Conservation (phyloP, 1,140 invertebrate genomes). For the Laupala kohalensis region DNA sequence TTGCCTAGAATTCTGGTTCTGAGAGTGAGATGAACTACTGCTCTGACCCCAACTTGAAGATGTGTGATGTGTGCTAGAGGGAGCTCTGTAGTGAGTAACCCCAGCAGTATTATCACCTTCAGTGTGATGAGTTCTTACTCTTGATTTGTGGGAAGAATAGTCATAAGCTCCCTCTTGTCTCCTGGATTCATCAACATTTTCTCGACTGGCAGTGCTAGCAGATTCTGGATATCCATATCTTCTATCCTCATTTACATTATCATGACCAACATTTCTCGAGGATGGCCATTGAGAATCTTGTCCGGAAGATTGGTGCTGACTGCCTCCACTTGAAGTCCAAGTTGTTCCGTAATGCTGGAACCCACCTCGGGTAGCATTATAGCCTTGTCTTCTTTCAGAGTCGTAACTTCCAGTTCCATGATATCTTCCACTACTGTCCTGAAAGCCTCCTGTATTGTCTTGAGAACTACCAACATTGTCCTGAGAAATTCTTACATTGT, state of each 20-base stretch:
- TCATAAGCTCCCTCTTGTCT: too few species aligned
- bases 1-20: not conserved
- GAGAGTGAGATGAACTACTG: not conserved
- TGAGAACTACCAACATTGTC: not conserved
- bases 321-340: not conserved
- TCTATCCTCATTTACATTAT: not conserved
- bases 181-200: too few species aligned
- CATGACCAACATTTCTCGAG: not conserved
- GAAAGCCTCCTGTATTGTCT: slow-evolving; percentile 1
- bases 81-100: not conserved
- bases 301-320: not conserved
- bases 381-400: not conserved
- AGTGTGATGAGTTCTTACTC: not conserved
- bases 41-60: not conserved
- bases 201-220: too few species aligned
- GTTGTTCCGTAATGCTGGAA: not conserved
- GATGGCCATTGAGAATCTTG: not conserved
- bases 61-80: not conserved
- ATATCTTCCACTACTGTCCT: slow-evolving; percentile 4
- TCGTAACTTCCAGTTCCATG: not conserved
- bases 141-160: not conserved
- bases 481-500: not conserved
- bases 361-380: not conserved
- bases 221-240: not conserved
- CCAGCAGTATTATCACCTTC: not conserved